phyloP scores from a whole-genome alignment of 1,140 invertebrate species.

The Drosophila sturtevanti region DNA sequence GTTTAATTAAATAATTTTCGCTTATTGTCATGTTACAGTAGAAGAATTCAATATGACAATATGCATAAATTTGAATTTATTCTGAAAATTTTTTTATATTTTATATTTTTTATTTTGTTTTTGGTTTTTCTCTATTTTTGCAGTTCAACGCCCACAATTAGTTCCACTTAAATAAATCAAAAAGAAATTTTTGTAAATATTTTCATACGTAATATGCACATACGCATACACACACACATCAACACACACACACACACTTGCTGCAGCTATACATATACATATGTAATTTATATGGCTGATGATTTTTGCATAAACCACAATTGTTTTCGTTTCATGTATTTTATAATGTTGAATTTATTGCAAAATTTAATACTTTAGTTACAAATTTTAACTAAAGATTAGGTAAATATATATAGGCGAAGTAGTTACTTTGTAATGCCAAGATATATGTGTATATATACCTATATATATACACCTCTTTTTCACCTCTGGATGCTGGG shows the following conservation, averaged over 20 bases:
- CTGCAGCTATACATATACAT: slow-evolving; percentile 8
- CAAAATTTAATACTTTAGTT: slow-evolving; percentile 4
- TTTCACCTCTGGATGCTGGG: not conserved
- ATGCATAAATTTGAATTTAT: slow-evolving; percentile 28
- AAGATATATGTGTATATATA: not conserved
- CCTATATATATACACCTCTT: not conserved
- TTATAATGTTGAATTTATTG: not conserved
- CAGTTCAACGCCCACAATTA: slow-evolving; percentile 80
- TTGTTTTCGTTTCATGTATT: slow-evolving; percentile 24
- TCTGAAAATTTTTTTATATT: not conserved
- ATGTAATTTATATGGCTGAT: slow-evolving; percentile 50
- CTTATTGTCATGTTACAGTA: slow-evolving; percentile 35
- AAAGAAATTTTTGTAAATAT: slow-evolving; percentile 71
- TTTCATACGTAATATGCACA: slow-evolving; percentile 34
- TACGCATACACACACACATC: slow-evolving; percentile 6
- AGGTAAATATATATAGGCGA: not conserved
- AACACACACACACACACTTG: slow-evolving; percentile 6
- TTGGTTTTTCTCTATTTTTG: slow-evolving; percentile 62
- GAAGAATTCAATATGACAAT: slow-evolving; percentile 53
- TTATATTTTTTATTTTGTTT: slow-evolving; percentile 21
- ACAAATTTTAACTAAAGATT: not conserved
- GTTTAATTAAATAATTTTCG: slow-evolving; percentile 75
- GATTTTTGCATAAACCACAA: slow-evolving; percentile 57
- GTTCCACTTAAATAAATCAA: slow-evolving; percentile 81
- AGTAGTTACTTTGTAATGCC: not conserved